phyloP scores from a whole-genome alignment of 2,113 vertebrate species.

The Anser cygnoides region DNA sequence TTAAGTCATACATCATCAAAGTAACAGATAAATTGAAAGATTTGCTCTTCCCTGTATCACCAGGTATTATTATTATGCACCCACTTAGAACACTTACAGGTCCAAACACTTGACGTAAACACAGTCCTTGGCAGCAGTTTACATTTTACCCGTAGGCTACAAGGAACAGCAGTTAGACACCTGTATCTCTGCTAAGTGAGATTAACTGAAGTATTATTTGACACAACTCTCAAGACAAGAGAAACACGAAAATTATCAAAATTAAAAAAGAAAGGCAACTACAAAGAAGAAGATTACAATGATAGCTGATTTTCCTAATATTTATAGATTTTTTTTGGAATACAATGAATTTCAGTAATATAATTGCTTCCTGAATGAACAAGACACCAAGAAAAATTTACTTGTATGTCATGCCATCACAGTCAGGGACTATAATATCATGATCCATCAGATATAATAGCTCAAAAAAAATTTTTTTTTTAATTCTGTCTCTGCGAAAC shows the following conservation, averaged over 20 bases:
- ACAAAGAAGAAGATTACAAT: not conserved
- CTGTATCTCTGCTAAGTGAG: not conserved
- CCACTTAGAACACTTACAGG: not conserved
- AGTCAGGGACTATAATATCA: not conserved
- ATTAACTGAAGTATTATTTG: not conserved
- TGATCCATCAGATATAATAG: not conserved
- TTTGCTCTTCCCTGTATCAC: not conserved
- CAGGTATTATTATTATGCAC: not conserved
- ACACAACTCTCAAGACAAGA: not conserved
- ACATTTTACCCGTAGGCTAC: not conserved
- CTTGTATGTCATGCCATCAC: not conserved
- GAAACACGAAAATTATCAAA: not conserved
- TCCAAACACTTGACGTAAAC: not conserved
- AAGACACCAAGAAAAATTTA: not conserved
- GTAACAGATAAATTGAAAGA: not conserved
- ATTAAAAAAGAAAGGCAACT: not conserved
- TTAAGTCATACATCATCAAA: not conserved
- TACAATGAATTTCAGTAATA: not conserved
- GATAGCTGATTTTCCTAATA: not conserved
- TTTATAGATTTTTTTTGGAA: not conserved
- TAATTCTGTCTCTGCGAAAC: not conserved
- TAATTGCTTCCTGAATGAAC: not conserved
- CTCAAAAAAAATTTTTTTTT: not conserved
- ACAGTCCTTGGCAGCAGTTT: not conserved
- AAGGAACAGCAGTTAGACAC: not conserved